Conservation (phyloP, 2,888 invertebrate genomes). For the Cetonia aurata region DNA sequence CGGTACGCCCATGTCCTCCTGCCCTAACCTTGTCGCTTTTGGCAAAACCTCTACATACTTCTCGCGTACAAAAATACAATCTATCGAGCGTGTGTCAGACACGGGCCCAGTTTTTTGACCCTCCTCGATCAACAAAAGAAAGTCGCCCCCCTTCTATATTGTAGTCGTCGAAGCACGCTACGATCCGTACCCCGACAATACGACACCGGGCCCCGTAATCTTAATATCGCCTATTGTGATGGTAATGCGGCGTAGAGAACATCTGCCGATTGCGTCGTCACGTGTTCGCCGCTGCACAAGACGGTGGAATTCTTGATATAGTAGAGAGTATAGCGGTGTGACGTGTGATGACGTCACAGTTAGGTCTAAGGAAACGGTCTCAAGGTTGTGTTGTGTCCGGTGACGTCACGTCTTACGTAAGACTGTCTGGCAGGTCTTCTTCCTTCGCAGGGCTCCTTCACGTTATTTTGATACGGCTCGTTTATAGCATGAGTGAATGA, state of each 20-base stretch:
- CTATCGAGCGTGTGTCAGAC: conserved; percentile 65
- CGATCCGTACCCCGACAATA: conserved; percentile 56
- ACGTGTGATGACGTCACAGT: conserved; percentile 55
- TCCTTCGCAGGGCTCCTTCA: background rate
- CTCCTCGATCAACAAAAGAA: conserved; percentile 63
- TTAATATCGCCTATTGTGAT: conserved; percentile 65
- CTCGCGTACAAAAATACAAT: conserved; percentile 62
- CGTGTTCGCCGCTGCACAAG: conserved; percentile 45
- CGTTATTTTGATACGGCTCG: conserved; percentile 35
- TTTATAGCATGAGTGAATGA: conserved; percentile 30
- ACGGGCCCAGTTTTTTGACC: conserved; percentile 66
- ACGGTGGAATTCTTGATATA: conserved; percentile 46
- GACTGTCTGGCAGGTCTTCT: conserved; percentile 17
- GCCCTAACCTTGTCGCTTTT: conserved; percentile 57
- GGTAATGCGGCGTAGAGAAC: conserved; percentile 60
- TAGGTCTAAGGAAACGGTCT: conserved; percentile 63
- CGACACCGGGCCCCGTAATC: conserved; percentile 65
- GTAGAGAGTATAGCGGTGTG: conserved; percentile 41
- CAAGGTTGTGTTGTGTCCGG: conserved; percentile 64
- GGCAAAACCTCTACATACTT: conserved; percentile 55
- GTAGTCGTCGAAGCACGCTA: conserved; percentile 54
- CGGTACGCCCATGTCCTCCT: conserved; percentile 59
- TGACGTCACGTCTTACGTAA: conserved; percentile 61
- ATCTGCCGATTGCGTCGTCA: conserved; percentile 59
- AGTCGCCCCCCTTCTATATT: conserved; percentile 58